Evolutionary conservation across 2,113 vertebrate species (phyloP).

Genomic region (Ciconia stormi): DNA sequence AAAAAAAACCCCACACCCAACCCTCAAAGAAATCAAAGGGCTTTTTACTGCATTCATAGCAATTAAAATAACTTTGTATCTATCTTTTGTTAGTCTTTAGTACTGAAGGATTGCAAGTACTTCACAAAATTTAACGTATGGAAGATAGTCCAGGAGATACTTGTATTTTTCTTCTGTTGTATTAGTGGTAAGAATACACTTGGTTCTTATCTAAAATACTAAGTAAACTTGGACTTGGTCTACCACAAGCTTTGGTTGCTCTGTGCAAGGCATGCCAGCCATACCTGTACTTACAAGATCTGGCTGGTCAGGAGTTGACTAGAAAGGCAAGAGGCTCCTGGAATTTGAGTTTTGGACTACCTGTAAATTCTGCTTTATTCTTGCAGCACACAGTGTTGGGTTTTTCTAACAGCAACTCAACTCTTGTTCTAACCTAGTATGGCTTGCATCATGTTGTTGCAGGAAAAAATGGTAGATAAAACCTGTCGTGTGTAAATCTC

Average conservation of each 20-base stretch:
- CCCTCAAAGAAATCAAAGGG: slow-evolving; percentile 70
- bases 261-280: background rate
- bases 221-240: background rate
- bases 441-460: background rate
- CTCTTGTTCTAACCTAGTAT: background rate
- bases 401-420: background rate
- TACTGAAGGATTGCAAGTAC: background rate
- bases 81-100: slow-evolving; percentile 27
- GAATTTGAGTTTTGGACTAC: background rate
- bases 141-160: background rate
- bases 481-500: background rate
- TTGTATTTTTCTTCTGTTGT: background rate
- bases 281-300: background rate
- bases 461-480: background rate
- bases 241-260: background rate
- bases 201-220: background rate
- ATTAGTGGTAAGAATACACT: background rate
- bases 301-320: background rate
- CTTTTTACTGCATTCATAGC: slow-evolving; percentile 45
- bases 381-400: background rate
- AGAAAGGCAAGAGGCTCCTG: background rate
- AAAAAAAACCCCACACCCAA: slow-evolving; percentile 50
- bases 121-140: background rate
- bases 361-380: background rate
- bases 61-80: slow-evolving; percentile 45